Evolutionary conservation across 2,888 invertebrate genomes (phyloP).

Genomic region (Anthoptus insignis): DNA sequence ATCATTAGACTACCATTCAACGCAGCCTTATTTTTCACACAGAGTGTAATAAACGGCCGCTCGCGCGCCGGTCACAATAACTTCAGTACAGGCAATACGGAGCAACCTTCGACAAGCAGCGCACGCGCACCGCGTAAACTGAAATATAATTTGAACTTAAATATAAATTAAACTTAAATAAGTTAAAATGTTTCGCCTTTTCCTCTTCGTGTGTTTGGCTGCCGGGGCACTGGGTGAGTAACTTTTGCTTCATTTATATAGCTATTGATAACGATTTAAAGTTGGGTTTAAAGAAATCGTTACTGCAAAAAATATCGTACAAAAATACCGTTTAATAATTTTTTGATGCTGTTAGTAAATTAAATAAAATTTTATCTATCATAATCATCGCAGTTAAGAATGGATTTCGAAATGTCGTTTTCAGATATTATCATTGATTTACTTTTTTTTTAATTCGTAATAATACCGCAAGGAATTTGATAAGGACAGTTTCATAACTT

Average conservation of each 20-base stretch:
- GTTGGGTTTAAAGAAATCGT: constrained; percentile 9
- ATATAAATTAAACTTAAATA: too few species aligned
- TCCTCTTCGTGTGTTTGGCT: constrained; percentile 64
- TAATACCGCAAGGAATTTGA: too few species aligned
- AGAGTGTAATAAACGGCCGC: constrained; percentile 39
- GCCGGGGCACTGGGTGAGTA: constrained; percentile 73
- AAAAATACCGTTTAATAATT: neutral
- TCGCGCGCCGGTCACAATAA: constrained; percentile 61
- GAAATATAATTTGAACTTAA: constrained; percentile 50
- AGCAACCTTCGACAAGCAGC: constrained; percentile 73
- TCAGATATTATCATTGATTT: neutral
- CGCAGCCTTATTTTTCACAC: constrained; percentile 8
- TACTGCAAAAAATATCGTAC: neutral
- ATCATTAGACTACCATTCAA: too few species aligned
- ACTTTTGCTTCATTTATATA: constrained; percentile 14
- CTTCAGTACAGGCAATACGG: constrained; percentile 69
- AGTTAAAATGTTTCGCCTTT: constrained; percentile 71
- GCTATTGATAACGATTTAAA: constrained; percentile 18
- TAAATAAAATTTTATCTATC: neutral
- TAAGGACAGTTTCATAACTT: too few species aligned
- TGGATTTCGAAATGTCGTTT: neutral
- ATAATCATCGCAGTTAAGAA: neutral
- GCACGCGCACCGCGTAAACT: constrained; percentile 69
- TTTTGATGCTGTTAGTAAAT: neutral
- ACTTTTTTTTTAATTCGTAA: neutral